Evolutionary conservation across 2,888 invertebrate species (phyloP).

Genomic region (Cheilosia vernalis): DNA sequence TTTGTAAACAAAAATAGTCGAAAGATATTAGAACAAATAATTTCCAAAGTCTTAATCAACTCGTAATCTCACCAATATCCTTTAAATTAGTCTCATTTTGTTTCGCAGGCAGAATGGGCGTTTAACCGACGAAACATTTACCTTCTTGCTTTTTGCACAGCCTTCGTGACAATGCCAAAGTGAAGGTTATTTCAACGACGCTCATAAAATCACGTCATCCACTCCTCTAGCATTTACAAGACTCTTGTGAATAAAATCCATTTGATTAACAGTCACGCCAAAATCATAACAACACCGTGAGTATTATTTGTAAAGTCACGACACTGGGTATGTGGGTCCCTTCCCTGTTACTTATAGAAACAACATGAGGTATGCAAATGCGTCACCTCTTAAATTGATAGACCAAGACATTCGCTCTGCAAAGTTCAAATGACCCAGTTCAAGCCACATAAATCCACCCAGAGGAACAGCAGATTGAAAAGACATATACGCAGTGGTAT

Average conservation of each 20-base stretch:
- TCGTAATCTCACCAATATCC: too few relatives aligned
- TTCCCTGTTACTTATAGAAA: constrained; percentile 20
- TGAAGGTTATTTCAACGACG: constrained; percentile 36
- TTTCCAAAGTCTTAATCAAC: too few relatives aligned
- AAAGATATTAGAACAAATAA: too few relatives aligned
- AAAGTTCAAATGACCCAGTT: constrained; percentile 12
- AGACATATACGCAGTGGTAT: constrained; percentile 16
- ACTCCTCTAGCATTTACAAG: neutral
- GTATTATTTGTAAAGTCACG: constrained; percentile 1
- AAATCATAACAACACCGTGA: neutral
- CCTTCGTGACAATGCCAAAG: constrained; percentile 29
- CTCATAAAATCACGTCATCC: constrained; percentile 37
- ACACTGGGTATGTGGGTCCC: constrained; percentile 9
- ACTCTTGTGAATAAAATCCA: constrained; percentile 8
- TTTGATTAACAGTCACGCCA: constrained; percentile 38
- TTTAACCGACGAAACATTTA: neutral
- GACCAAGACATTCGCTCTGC: neutral
- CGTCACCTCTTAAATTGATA: neutral
- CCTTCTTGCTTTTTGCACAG: neutral
- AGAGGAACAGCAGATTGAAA: neutral
- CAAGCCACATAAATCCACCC: constrained; percentile 5
- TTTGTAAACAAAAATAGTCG: too few relatives aligned
- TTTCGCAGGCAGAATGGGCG: neutral
- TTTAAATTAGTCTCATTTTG: neutral
- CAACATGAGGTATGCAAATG: neutral